These are phyloP conservation scores for Trachythela sp. DNA, from an alignment of 64 coral and sea anemone genomes.

Conservation along the genomic window DNA sequence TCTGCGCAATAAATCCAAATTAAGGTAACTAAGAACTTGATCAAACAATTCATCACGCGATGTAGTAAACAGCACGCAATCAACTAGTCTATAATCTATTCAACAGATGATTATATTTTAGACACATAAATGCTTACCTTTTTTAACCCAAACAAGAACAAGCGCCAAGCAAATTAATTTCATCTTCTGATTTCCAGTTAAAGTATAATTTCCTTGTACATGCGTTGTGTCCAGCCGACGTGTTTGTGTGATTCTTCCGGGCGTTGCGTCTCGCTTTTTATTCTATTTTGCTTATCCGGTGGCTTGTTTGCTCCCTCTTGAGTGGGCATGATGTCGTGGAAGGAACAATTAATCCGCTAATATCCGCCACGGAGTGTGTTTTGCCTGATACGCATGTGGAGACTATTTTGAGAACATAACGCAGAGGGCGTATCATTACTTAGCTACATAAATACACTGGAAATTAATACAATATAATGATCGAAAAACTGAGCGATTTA, in stretches of 20 bases:
- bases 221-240: neutral
- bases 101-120: neutral
- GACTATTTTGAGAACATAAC: constrained; percentile 2
- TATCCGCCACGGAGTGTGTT: neutral
- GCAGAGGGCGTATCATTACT: neutral
- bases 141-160: neutral
- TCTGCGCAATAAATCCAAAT: too few relatives aligned
- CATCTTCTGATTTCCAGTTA: neutral
- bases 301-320: constrained; percentile 6
- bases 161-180: neutral
- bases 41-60: neutral
- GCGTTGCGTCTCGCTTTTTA: neutral
- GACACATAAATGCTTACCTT: neutral
- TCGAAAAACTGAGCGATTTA: too few relatives aligned
- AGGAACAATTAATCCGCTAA: constrained; percentile 9
- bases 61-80: neutral
- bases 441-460: neutral
- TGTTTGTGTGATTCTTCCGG: constrained; percentile 1
- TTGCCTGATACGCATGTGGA: neutral
- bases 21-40: neutral
- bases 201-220: neutral
- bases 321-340: constrained; percentile 1
- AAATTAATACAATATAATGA: too few relatives aligned
- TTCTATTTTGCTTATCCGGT: constrained; percentile 6
- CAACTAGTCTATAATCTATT: neutral